Evolutionary conservation across 1,140 invertebrate genomes (phyloP), one percentile per base, ranked within the genome.

Genomic region (Drosophila saltans): DNA sequence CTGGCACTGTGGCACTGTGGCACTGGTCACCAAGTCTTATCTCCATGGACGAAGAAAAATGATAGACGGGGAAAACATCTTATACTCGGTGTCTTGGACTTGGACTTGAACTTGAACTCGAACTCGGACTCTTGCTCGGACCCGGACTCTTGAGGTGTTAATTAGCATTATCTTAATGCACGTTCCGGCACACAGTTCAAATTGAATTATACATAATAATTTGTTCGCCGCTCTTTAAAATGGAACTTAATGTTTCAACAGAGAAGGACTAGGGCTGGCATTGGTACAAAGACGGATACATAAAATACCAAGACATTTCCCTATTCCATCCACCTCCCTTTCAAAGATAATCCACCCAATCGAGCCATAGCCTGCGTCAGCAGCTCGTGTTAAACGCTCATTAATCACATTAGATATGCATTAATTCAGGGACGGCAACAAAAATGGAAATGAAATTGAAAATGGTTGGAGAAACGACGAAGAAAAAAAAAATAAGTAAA

Each of bases 161-260:
- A 88, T 88, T 88, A 89, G 80, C 74, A 84, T 84, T 88, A 88
- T 88, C 84, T 88, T 88, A 88, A 88, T 88, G 84, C 78, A 89
- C 84, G 84, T 88, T 88, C 84, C 84, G 84, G 84, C 84, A 88
- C 84, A 89, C 77, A 84, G 84, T 89, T 88, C 84, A 89, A 88
- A 89, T 82, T 88, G 80, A 88, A 88, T 88, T 88, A 88, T 89
- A 89, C 83, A 89, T 89, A 89, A 88, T 88, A 88, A 88, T 88
- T 88, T 88, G 83, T 88, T 73, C 72, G 80, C 66, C 83, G 78
- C 83, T 88, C 80, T 83, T 81, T 88, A 88, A 89, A 88, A 77
- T 89, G 83, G 76, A 88, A 77, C 83, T 88, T 88, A 86, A 80
- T 83, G 82, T 83, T 88, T 67, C 67, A 65, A 33, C 16, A 61